Evolutionary conservation across 2,797 vertebrate genomes (phyloP).

Genomic region (Xiphophorus birchmanni): DNA sequence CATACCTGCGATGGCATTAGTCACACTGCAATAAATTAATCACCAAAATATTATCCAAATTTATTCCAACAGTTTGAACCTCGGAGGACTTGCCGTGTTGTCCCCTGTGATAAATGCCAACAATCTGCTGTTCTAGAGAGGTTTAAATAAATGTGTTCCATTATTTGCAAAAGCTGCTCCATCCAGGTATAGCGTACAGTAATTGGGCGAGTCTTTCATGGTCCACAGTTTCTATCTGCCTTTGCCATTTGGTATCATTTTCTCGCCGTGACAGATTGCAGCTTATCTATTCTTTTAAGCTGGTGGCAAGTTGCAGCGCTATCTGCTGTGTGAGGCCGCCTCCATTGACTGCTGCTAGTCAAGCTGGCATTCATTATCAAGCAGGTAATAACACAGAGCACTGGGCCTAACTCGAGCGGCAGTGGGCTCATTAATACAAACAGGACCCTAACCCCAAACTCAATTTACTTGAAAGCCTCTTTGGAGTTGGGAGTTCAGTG

Average conservation of each 20-base stretch:
- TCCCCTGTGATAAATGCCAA: conserved; percentile 25
- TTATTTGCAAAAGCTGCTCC: conserved; percentile 42
- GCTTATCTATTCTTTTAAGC: conserved; percentile 49
- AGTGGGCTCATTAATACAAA: conserved; percentile 78
- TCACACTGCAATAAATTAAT: neutral
- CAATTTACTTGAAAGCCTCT: conserved; percentile 81
- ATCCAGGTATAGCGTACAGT: conserved; percentile 26
- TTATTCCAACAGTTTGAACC: conserved; percentile 23
- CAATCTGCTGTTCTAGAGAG: conserved; percentile 28
- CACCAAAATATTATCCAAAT: neutral
- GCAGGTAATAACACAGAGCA: conserved; percentile 76
- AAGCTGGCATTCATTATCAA: conserved; percentile 75
- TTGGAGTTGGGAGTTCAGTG: conserved; percentile 63
- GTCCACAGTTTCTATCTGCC: conserved; percentile 20
- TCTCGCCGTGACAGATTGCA: conserved; percentile 29
- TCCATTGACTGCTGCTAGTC: conserved; percentile 66
- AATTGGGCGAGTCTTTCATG: conserved; percentile 28
- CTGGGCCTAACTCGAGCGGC: conserved; percentile 67
- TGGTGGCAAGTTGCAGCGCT: conserved; percentile 48
- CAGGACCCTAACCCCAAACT: conserved; percentile 79
- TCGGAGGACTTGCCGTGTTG: conserved; percentile 5
- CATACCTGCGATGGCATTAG: neutral
- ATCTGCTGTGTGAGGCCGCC: conserved; percentile 45
- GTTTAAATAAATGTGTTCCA: conserved; percentile 37
- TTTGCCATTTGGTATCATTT: conserved; percentile 37